A percentile compares a stretch with the other conserved stretches of the same genome.
Evolutionary conservation across 2,113 vertebrate genomes (phyloP).

Genomic region (Siniperca chuatsi): DNA sequence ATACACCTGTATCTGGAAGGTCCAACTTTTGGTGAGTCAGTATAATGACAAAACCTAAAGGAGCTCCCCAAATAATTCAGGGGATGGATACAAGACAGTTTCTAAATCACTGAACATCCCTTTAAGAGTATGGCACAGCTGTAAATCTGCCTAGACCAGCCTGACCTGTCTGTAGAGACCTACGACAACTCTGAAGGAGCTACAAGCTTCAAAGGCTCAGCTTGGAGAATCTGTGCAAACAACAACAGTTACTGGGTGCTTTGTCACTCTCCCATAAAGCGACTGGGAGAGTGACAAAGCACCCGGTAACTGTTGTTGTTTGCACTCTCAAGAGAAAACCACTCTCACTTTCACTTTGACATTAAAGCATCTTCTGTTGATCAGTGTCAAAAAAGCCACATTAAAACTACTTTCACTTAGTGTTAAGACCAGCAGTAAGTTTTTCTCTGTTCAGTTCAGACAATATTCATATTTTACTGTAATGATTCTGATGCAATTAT

Average conservation of each 20-base stretch:
- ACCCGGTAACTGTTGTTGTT: too few relatives aligned
- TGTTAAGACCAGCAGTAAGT: neutral
- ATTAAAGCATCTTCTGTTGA: neutral
- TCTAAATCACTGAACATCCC: too few relatives aligned
- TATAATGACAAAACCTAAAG: neutral
- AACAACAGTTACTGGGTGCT: neutral
- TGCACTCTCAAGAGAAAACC: neutral
- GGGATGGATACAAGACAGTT: too few relatives aligned
- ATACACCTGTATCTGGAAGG: neutral
- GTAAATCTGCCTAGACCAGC: too few relatives aligned
- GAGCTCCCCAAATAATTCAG: neutral
- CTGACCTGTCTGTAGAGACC: neutral
- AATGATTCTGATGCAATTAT: neutral
- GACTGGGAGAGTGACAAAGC: neutral
- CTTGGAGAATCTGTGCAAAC: neutral
- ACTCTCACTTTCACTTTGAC: neutral
- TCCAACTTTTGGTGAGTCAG: neutral
- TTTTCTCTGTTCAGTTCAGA: neutral
- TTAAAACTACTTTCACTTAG: neutral
- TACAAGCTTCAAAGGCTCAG: neutral
- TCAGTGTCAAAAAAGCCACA: neutral
- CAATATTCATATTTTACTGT: neutral
- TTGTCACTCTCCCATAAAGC: neutral
- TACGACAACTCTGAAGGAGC: neutral
- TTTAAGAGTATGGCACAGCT: too few relatives aligned